Base-by-base conservation (phyloP, 2,797 vertebrate species). In the Gymnothorax reevesii region DNA sequence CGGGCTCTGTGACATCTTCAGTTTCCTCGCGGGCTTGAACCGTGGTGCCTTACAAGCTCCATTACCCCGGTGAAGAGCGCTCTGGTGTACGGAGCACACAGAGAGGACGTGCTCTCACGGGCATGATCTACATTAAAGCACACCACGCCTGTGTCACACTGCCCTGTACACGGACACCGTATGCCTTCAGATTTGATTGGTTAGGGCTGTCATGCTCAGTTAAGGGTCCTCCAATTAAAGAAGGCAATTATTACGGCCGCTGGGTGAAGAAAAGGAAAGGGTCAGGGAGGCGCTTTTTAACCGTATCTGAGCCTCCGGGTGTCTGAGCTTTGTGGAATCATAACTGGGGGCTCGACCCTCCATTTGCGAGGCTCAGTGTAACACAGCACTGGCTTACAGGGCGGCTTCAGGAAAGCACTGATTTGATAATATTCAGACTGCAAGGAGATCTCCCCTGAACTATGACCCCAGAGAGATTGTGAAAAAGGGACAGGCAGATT, bases 191-290 rank as follows among this genome's bases (percentile, higher is more conserved):
- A 89, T 90, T 89, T 91, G 20, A 52, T n/a, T 71, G 75, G 33
- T 25, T 89, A 90, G 91, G 89, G 89, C 92, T 93, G 91, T 91
- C 88, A 22, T 88, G 89, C 92, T 90, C 93, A 88, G 90, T 94
- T 94, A 95, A 94, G 93, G 92, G 93, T 93, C 92, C 91, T 94
- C 92, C 94, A 95, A 95, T 96, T 95, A 96, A 93, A 94, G 88
- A 4, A 87, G 89, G 91, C 93, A 95, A 96, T 96, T 95, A 95
- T 94, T 91, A 93, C 88, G 91, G 91, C 88, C 27, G 42, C 90
- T 89, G 92, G 90, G 90, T 93, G 92, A 91, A 88, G 86, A 83
- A 88, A 90, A 92, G 91, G 52, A 7, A n/a, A 33, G 62, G 8
- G 49, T 90, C 93, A 88, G 91, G 93, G 89, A 82, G 49, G 73